Base-by-base conservation (phyloP, 2,888 invertebrate genomes). In the Melangyna quadrimaculata region DNA sequence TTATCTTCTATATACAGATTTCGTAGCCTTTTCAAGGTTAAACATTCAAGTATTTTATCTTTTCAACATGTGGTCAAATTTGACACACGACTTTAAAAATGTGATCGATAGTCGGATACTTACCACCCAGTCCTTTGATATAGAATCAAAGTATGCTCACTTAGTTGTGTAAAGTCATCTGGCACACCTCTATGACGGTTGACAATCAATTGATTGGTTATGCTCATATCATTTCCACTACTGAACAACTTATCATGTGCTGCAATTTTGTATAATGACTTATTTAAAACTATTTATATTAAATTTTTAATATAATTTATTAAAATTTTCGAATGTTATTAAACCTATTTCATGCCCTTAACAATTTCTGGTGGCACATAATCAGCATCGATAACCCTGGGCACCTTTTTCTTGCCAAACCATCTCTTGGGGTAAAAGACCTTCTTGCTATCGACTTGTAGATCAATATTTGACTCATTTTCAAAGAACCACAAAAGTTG, bases 401-500 rank as follows among this genome's bases (percentile, higher is more conserved):
- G 90, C 63, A 91, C 91, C 89, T 92, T 94, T 88, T 93, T 94
- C 88, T 93, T 94, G 40, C 91, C 92, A 88, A 91, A 91, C 91
- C 90, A 92, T 80, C 90, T 89, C 81, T 92, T 93, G 0, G 91
- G 92, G 87, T 93, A 92, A 45, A 86, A 91, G 70, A 92, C 92
- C 90, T 91, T 93, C 90, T 93, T 95, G 90, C 91, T 94, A 89
- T 95, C 95, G 88, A 96, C 96, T 90, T 94, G 91, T 57, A 97
- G 92, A 89, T 96, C 96, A 88, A 96, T 94, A 88, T 95, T 91
- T 48, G 96, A 96, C 90, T 96, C 94, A 89, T 96, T 95, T 81
- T 97, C 96, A 92, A 97, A 97, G 94, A 96, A 97, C 95, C 95
- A 95, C 69, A 95, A 90, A 87, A 94, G 93, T 79, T 93, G 93